Evolutionary conservation across 2,797 vertebrate species (phyloP), one percentile per base, ranked within the genome.

Genomic region (Zenarchopterus dispar): DNA sequence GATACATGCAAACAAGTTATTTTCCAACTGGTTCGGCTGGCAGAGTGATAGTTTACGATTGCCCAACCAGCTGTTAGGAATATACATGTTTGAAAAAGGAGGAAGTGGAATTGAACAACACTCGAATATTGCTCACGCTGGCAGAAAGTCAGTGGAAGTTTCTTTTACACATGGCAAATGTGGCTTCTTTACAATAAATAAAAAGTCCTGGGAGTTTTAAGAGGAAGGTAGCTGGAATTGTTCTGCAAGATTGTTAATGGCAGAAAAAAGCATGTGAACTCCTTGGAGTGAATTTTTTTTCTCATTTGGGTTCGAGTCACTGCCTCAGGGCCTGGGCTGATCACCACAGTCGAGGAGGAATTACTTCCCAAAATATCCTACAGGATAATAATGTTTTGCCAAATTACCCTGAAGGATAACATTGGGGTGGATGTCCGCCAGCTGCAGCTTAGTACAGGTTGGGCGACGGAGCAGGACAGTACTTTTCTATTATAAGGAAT

Each of bases 21-120:
- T 48, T 47, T 51, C 43, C 44, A 33, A 16, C 16, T 26, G 6
- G 8, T 62, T 39, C 54, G 13, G 36, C 23, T 7, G 0, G 22
- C 23, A 16, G 0, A 31, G 39, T 36, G 43, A 59, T 42, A 44
- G 17, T 64, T 13, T 24, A 6, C 1, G 18, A 53, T 85, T 84
- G 42, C 62, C 4, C 18, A 80, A 84, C 51, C 33, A 17, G 13
- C 10, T 17, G 24, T 45, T 50, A 56, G 78, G 75, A 89, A 87
- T 59, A 68, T 59, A 64, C 75, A 31, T 4, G 17, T 13, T 41
- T 46, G 9, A 49, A 57, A 41, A 76, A 81, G 13, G 11, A 75
- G 81, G 82, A 88, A 87, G 75, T 70, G 1, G 13, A 19, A 44
- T 6, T 1, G 0, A 55, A 10, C 7, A 0, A 1, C 26, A 18